A percentile compares a stretch with the other conserved stretches of the same genome.
Evolutionary conservation across 1,140 invertebrate species (phyloP).

Genomic region (Drosophila lacteicornis): DNA sequence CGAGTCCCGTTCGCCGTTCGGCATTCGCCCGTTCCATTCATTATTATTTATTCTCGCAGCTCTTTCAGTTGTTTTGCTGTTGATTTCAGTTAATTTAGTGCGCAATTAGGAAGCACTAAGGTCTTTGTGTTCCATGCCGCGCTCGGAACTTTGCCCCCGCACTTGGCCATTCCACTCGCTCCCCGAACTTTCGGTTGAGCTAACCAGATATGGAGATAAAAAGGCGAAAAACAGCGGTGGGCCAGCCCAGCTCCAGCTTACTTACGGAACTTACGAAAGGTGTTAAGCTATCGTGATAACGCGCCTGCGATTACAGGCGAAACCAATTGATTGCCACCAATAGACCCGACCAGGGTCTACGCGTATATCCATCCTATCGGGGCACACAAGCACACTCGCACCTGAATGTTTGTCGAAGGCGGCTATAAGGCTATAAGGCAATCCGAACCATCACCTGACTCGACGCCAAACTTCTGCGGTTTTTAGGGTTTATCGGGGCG

Average conservation of each 20-base stretch:
- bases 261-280: constrained; percentile 49
- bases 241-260: constrained; percentile 32
- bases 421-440: constrained; percentile 7
- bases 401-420: not conserved
- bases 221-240: constrained; percentile 2
- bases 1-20: constrained; percentile 41
- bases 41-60: constrained; percentile 57
- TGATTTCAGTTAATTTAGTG: constrained; percentile 68
- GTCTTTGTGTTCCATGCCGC: constrained; percentile 70
- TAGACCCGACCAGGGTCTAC: constrained; percentile 21
- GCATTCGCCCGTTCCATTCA: constrained; percentile 62
- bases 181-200: constrained; percentile 11
- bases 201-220: constrained; percentile 74
- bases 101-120: constrained; percentile 78
- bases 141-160: constrained; percentile 63
- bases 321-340: constrained; percentile 33
- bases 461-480: constrained; percentile 33
- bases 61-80: constrained; percentile 26
- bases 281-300: constrained; percentile 72
- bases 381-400: not conserved
- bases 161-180: constrained; percentile 5
- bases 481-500: constrained; percentile 38
- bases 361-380: constrained; percentile 1
- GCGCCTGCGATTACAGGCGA: constrained; percentile 29
- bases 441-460: constrained; percentile 46